Evolutionary conservation across 2,113 vertebrate species (phyloP), one percentile per base, ranked within the genome.

Genomic region (Anarhynchus alexandrinus): DNA sequence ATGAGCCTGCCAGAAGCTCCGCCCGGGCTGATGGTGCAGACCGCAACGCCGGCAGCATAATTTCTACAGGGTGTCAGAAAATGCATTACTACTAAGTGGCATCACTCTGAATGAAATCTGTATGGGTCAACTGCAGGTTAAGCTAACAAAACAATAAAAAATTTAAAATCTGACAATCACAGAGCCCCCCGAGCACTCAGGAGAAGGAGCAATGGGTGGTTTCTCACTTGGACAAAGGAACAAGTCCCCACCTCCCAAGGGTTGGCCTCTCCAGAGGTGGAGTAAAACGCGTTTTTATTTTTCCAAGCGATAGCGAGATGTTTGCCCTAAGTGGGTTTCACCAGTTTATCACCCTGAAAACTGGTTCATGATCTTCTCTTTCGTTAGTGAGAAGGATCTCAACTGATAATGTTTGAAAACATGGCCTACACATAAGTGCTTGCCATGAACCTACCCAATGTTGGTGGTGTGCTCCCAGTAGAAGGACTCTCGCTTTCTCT

Each of bases 121-220:
- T 88, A 97, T 71, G 97, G 98, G 98, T 98, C 98, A 98, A 70
- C 96, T 97, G 97, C 97, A 98, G 98, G 97, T 97, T 98, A 98
- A 97, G 95, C 96, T 98, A 98, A 98, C 86, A 96, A 96, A 98
- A 97, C 92, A 97, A 98, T 98, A 96, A 98, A 98, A 98, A 97
- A 97, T 98, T 97, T 97, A 98, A 93, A 97, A 96, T 92, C 83
- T 76, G 97, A 94, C 92, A 90, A 96, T 96, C 32, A 15, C 91
- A 93, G 94, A 96, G 94, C 88, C 86, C 94, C 92, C 87, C 15
- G 32, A 91, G 94, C 86, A 95, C 95, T 97, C 55, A 83, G 32
- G 19, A 94, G 79, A 83, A 96, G 67, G 54, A 64, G 64, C 93
- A 94, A 38, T 79, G 84, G 94, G 74, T 95, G 69, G 82, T 86